Base-by-base conservation (phyloP, 2,888 invertebrate genomes). In the Acleris literana region DNA sequence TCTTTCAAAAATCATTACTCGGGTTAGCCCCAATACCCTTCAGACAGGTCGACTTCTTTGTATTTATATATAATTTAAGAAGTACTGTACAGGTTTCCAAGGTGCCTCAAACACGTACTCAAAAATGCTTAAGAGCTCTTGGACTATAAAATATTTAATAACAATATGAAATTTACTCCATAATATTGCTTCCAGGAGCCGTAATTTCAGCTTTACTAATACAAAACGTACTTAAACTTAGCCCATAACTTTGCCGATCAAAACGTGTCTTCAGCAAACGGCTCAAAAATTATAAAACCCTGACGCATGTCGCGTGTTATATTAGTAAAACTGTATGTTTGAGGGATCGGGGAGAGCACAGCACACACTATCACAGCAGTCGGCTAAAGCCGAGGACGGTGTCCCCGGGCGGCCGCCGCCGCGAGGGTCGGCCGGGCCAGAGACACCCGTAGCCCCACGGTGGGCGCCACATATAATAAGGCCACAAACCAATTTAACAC, bases 341-440 rank as follows among this genome's bases (percentile, higher is more conserved):
- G 71, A 70, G 80, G 86, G 81, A 74, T 80, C 74, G 83, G 83
- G 85, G 86, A 81, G 84, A 83, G 86, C 90, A 90, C 90, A 90
- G 91, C 90, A 84, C 88, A 84, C 82, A 86, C 85, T 92, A 92
- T 92, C 92, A 92, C 92, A 92, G 91, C 88, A 83, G 76, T 82
- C 85, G 86, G 86, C 82, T 70, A 64, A 70, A 71, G 81, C 88
- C 87, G 81, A 80, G 68, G 58, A 68, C 71, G 70, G 78, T 73
- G 81, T 72, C 81, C 75, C 84, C 75, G 75, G 73, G 76, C 65
- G 70, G 74, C 69, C 76, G 25, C 84, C 75, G 75, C 72, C 74
- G 76, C 65, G 70, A 9, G 11, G 11, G 75, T 68, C 76, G 70
- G 72, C 69, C 80, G 81, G 79, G 69, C 72, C 69, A 80, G 81